Conservation (phyloP, 1,140 invertebrate genomes). For the Drosophila ambigua region DNA sequence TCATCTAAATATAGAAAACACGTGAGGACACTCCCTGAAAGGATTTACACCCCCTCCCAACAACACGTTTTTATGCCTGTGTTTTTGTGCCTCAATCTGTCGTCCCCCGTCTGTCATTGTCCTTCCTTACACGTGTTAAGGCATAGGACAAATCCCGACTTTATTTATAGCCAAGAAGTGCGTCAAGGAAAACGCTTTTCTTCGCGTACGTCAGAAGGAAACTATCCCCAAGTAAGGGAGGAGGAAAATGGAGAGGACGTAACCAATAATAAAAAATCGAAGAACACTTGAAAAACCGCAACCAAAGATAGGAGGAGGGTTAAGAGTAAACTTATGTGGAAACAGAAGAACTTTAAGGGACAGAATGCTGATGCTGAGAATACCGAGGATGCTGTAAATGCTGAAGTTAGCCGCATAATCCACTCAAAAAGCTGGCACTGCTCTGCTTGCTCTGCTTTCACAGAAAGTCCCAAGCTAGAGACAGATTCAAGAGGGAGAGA, state of each 20-base stretch:
- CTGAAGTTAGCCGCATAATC: slow-evolving; percentile 46
- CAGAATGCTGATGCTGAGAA: slow-evolving; percentile 15
- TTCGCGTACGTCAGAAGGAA: slow-evolving; percentile 1
- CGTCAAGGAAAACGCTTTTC: slow-evolving; percentile 45
- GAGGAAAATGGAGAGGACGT: slow-evolving; percentile 32
- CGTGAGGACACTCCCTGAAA: slow-evolving; percentile 3
- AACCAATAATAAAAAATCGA: slow-evolving; percentile 80
- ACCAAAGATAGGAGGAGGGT: slow-evolving; percentile 7
- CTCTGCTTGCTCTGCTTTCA: slow-evolving; percentile 24
- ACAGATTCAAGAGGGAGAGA: slow-evolving; percentile 33
- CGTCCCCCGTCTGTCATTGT: background rate
- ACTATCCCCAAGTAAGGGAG: slow-evolving; percentile 20
- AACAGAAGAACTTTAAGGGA: background rate
- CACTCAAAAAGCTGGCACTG: slow-evolving; percentile 72
- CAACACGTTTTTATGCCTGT: slow-evolving; percentile 22
- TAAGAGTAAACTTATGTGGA: slow-evolving; percentile 1
- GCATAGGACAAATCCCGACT: slow-evolving; percentile 34
- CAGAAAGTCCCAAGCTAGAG: slow-evolving; percentile 35
- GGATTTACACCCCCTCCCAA: slow-evolving; percentile 16
- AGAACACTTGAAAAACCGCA: slow-evolving; percentile 72
- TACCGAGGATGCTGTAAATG: slow-evolving; percentile 26
- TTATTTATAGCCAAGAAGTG: slow-evolving; percentile 36
- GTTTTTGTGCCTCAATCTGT: slow-evolving; percentile 23
- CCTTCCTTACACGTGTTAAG: slow-evolving; percentile 24
- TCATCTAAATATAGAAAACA: too few species aligned